phyloP scores from a whole-genome alignment of 64 coral and sea anemone genomes.

The Actinia tenebrosa region DNA sequence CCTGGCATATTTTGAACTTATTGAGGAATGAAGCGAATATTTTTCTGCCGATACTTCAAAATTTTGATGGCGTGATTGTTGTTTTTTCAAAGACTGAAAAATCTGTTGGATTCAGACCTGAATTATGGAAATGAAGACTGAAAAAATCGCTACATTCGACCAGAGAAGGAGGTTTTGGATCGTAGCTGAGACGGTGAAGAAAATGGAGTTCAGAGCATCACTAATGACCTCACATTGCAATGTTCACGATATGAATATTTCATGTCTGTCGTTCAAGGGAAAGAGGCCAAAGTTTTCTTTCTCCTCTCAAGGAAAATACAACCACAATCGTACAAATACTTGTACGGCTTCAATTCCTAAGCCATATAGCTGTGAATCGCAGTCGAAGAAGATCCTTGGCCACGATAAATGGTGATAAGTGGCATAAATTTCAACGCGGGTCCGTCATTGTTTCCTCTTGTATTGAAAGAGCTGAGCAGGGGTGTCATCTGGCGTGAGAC shows the following conservation, averaged over 20 bases:
- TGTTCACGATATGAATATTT: conserved; percentile 92
- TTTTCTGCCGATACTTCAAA: not conserved
- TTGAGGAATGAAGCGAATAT: not conserved
- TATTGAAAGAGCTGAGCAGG: conserved; percentile 87
- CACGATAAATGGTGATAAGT: conserved; percentile 39
- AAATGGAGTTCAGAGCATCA: conserved; percentile 3
- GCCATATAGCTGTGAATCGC: not conserved
- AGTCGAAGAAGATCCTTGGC: not conserved
- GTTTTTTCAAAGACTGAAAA: not conserved
- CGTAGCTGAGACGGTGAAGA: not conserved
- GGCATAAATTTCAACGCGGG: conserved; percentile 78
- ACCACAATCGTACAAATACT: not conserved
- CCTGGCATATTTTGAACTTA: not conserved
- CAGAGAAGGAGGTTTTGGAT: not conserved
- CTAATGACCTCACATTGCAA: conserved; percentile 94
- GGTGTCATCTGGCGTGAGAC: conserved; percentile 97
- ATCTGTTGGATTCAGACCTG: not conserved
- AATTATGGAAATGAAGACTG: not conserved
- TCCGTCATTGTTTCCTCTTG: conserved; percentile 87
- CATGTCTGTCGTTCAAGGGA: conserved; percentile 76
- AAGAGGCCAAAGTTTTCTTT: conserved; percentile 81
- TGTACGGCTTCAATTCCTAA: not conserved
- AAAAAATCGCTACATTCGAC: not conserved
- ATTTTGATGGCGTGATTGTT: conserved; percentile 21
- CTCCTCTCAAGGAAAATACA: conserved; percentile 33